Conservation (phyloP, 2,888 invertebrate species). For the Xanthorhoe spadicearia region DNA sequence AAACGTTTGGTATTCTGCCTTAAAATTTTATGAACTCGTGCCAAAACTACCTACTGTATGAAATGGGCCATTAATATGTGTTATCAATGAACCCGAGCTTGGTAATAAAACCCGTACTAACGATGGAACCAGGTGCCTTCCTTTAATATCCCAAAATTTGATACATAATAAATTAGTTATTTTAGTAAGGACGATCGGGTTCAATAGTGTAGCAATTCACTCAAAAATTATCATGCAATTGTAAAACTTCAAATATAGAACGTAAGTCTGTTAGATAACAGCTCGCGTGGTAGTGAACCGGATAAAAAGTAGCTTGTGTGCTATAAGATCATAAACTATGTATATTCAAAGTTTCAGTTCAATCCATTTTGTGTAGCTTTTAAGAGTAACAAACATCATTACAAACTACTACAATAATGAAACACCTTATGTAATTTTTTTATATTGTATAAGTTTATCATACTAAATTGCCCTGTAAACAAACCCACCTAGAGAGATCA, state of each 20-base stretch:
- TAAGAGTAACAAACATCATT: too few relatives aligned
- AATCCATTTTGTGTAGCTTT: too few relatives aligned
- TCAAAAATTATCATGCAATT: neutral
- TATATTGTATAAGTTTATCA: too few relatives aligned
- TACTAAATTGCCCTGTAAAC: too few relatives aligned
- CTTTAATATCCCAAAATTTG: conserved; percentile 11
- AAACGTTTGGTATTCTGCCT: neutral
- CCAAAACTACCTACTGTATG: conserved; percentile 19
- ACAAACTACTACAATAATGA: too few relatives aligned
- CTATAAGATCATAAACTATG: too few relatives aligned
- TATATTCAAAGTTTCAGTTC: too few relatives aligned
- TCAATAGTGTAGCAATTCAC: neutral
- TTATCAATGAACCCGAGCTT: conserved; percentile 19
- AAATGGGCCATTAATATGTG: conserved; percentile 22
- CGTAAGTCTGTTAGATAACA: neutral
- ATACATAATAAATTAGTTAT: conserved; percentile 7
- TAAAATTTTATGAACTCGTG: conserved; percentile 9
- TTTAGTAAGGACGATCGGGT: neutral
- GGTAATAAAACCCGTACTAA: conserved; percentile 19
- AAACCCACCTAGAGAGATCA: too few relatives aligned
- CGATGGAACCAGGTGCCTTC: conserved; percentile 13
- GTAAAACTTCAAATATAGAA: neutral
- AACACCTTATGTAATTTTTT: too few relatives aligned
- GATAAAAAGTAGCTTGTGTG: too few relatives aligned
- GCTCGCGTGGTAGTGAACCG: too few relatives aligned